Evolutionary conservation across 37 sponge, comb jelly and placozoan genomes (phyloP).

Genomic region (Beroe forskalii): DNA sequence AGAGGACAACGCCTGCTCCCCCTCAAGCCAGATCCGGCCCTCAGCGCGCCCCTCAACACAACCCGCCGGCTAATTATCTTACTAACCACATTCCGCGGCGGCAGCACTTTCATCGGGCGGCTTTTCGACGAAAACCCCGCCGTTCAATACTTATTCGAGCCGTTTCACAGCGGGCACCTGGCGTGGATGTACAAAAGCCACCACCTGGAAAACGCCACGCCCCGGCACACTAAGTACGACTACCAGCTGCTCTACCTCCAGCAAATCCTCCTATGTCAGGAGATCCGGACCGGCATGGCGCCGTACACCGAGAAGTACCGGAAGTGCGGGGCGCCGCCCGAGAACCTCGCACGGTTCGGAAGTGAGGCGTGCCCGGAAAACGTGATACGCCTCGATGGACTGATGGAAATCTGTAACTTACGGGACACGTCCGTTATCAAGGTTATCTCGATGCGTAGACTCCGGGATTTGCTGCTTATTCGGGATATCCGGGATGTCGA

Average conservation of each 20-base stretch:
- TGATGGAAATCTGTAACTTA: neutral
- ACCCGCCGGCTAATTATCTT: neutral
- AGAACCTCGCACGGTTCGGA: neutral
- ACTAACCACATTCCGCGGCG: constrained; percentile 7
- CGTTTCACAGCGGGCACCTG: neutral
- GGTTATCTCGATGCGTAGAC: neutral
- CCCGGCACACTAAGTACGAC: neutral
- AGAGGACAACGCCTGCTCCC: neutral
- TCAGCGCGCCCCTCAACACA: neutral
- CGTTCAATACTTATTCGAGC: constrained; percentile 12
- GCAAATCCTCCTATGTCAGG: neutral
- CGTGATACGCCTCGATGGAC: neutral
- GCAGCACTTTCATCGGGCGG: neutral
- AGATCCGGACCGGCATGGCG: neutral
- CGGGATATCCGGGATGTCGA: neutral
- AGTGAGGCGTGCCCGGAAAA: neutral
- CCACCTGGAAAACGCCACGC: neutral
- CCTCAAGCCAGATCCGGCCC: neutral
- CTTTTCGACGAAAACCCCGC: neutral
- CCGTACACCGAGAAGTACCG: neutral
- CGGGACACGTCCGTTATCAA: neutral
- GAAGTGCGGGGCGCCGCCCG: neutral
- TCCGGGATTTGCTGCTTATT: neutral
- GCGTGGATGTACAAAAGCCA: neutral
- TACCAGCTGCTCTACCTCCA: neutral